A percentile compares a stretch with the other conserved stretches of the same genome.
These are phyloP conservation scores for Actinostola sp. DNA, from an alignment of 92 coral and sea anemone species.

Conservation along the genomic window DNA sequence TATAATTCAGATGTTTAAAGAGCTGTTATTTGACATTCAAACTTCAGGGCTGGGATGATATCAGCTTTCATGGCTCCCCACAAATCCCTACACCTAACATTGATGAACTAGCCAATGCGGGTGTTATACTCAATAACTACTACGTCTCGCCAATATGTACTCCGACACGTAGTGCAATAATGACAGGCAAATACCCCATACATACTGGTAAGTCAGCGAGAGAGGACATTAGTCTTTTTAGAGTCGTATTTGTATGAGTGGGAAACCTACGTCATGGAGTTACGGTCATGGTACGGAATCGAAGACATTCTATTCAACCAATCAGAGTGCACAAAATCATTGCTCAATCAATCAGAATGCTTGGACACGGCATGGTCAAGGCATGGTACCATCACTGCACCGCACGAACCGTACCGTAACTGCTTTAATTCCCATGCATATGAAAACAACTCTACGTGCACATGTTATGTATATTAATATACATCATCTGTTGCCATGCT, in stretches of 20 bases:
- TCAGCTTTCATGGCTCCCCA: conserved; percentile 82
- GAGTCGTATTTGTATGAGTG: not conserved
- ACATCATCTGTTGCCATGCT: too few species aligned
- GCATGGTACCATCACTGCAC: too few species aligned
- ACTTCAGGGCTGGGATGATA: conserved; percentile 75
- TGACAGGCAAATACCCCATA: conserved; percentile 85
- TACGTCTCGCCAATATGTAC: conserved; percentile 80
- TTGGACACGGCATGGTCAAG: too few species aligned
- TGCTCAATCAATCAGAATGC: too few species aligned
- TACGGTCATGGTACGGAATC: too few species aligned
- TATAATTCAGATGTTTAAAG: not conserved
- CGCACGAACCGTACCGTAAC: too few species aligned
- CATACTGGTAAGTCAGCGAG: conserved; percentile 86
- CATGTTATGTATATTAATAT: too few species aligned
- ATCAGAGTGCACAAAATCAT: too few species aligned
- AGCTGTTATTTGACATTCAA: not conserved
- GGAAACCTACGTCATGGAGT: too few species aligned
- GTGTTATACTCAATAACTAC: conserved; percentile 81
- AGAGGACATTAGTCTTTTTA: not conserved
- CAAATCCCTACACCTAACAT: conserved; percentile 83
- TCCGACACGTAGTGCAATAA: conserved; percentile 76
- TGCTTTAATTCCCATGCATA: too few species aligned
- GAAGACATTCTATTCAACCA: too few species aligned
- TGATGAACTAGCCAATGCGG: conserved; percentile 71
- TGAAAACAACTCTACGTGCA: too few species aligned